A percentile compares a stretch with the other conserved stretches of the same genome.
phyloP scores from a whole-genome alignment of 2,797 vertebrate genomes.

The Phoeniculus purpureus region DNA sequence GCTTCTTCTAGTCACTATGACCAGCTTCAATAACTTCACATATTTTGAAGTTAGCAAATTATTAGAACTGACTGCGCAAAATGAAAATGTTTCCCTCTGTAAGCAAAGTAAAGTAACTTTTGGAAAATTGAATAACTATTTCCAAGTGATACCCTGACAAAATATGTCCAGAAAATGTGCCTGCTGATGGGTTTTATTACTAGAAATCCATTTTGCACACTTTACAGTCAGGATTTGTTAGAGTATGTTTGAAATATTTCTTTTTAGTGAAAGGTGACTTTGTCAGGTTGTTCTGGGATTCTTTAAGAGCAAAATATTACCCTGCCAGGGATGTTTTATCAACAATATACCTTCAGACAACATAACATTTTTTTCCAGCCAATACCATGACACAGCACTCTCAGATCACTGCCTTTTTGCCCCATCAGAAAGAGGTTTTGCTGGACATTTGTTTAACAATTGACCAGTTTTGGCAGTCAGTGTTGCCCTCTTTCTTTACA shows the following conservation, averaged over 20 bases:
- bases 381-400: neutral
- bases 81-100: constrained; percentile 31
- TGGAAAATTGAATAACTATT: constrained; percentile 21
- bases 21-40: neutral
- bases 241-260: constrained; percentile 5
- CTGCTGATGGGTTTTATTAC: constrained; percentile 19
- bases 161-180: constrained; percentile 12
- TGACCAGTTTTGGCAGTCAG: neutral
- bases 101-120: constrained; percentile 36
- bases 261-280: neutral
- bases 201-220: constrained; percentile 36
- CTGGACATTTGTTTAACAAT: neutral
- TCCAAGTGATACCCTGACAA: neutral
- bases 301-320: neutral
- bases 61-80: neutral
- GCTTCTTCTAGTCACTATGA: neutral
- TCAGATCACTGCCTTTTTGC: neutral
- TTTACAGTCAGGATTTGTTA: constrained; percentile 24
- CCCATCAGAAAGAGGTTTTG: neutral
- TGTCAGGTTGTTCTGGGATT: neutral
- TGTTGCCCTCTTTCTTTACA: neutral
- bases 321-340: neutral
- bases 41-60: constrained; percentile 14
- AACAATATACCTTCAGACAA: neutral
- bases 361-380: neutral